Conservation (phyloP, 2,113 vertebrate species). For the Phylloscopus trochilus region DNA sequence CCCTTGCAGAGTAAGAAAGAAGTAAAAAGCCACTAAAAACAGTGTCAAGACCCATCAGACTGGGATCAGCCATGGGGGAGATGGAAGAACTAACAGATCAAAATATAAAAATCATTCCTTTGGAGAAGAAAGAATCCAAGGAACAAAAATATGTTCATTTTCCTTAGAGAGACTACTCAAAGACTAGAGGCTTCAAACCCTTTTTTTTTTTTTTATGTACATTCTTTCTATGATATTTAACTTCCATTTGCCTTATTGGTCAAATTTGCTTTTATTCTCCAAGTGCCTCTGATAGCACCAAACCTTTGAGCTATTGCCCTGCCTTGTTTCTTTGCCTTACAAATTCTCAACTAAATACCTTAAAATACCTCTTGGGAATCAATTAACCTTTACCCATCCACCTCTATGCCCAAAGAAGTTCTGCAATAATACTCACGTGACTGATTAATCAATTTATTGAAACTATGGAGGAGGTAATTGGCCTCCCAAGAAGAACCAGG, state of each 20-base stretch:
- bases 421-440: neutral
- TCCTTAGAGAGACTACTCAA: neutral
- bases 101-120: neutral
- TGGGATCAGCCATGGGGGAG: neutral
- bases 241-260: neutral
- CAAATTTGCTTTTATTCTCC: neutral
- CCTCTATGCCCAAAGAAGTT: neutral
- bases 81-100: neutral
- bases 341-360: neutral
- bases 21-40: neutral
- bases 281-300: neutral
- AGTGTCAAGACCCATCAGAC: neutral
- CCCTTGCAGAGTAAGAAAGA: neutral
- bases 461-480: neutral
- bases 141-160: neutral
- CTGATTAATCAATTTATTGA: neutral
- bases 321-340: neutral
- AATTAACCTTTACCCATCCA: neutral
- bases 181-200: neutral
- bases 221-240: neutral
- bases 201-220: neutral
- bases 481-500: neutral
- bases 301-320: neutral
- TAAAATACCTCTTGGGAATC: neutral
- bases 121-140: neutral